Base-by-base conservation (phyloP, 2,113 vertebrate species). In the Cyprinus carpio region DNA sequence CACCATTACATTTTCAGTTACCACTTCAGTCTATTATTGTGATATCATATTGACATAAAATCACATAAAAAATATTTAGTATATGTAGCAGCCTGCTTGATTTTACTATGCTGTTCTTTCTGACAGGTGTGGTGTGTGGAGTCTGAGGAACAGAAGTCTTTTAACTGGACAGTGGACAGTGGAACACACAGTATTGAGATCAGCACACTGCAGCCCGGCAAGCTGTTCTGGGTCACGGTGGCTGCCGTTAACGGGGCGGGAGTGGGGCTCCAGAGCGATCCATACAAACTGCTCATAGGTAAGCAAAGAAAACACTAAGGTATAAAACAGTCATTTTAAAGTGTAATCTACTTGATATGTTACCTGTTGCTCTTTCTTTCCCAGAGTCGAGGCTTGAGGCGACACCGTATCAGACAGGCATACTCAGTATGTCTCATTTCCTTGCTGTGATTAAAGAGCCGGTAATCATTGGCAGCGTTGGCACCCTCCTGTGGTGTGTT, bases 231-330 rank as follows among this genome's bases (percentile, higher is more conserved):
- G n/a, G 87, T 99, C 37, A 94, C 91, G 43, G 93, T 98, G 82
- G 97, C 98, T 2, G 98, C 97, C 0, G 93, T 97, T 87, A 99
- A 98, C 0, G 90, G 96, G 0, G 97, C 96, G 0, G 98, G 98
- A 20, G 88, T 97, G 1, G 98, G 98, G n/a, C 84, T 89, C 16
- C 92, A 92, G 84, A 99, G 97, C 72, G 93, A 94, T 1, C 90
- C 94, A 13, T 94, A 95, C 10, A 96, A 94, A 81, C 87, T 96
- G 80, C 7, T 94, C 85, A 91, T 96, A 91, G 96, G 97, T 97
- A 80, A 95, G 94, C 10, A 6, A 25, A 71, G 7, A 20, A 8
- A 15, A 15, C n/a, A 15, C 40, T 43, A 43, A 43, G 1, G 3
- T 85, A 23, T 78, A 4, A 62, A 13, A 18, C 43, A 20, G 46